phyloP scores from a whole-genome alignment of 35 echinoderm and acorn worm species.

The Ophiothrix spiculata region DNA sequence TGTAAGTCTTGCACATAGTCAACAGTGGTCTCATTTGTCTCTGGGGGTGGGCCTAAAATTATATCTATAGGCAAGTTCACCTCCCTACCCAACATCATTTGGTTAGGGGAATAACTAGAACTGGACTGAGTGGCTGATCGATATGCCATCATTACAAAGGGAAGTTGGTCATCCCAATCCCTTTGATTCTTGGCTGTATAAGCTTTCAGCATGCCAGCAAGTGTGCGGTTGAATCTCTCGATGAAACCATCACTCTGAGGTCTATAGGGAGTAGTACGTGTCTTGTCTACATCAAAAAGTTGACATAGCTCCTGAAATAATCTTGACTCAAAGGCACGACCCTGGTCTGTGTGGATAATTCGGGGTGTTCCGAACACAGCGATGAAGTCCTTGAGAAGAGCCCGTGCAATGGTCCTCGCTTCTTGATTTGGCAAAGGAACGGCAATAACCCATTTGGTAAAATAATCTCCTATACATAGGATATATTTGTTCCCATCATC shows the following conservation, averaged over 20 bases:
- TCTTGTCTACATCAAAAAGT: slow-evolving; percentile 28
- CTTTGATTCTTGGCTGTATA: not conserved
- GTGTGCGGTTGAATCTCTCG: slow-evolving; percentile 13
- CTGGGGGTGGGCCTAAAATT: not conserved
- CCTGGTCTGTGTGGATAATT: slow-evolving; percentile 36
- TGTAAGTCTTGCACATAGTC: slow-evolving; percentile 4
- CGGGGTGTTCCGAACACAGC: not conserved
- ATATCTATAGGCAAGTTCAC: not conserved
- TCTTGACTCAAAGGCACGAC: slow-evolving; percentile 30
- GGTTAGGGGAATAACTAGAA: not conserved
- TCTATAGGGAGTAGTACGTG: slow-evolving; percentile 17
- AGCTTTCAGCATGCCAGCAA: not conserved
- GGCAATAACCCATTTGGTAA: slow-evolving; percentile 61
- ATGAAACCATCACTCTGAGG: slow-evolving; percentile 18
- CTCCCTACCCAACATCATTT: slow-evolving; percentile 14
- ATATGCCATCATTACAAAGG: slow-evolving; percentile 29
- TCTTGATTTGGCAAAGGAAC: slow-evolving; percentile 33
- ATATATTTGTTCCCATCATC: slow-evolving; percentile 36
- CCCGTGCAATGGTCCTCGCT: slow-evolving; percentile 38
- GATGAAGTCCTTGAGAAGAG: slow-evolving; percentile 19
- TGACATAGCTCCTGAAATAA: slow-evolving; percentile 33
- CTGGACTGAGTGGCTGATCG: slow-evolving; percentile 1
- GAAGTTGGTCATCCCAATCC: slow-evolving; percentile 29
- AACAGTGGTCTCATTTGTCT: not conserved
- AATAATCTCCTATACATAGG: slow-evolving; percentile 39